phyloP scores from a whole-genome alignment of 2,797 vertebrate genomes.

The Sebastes alutus region DNA sequence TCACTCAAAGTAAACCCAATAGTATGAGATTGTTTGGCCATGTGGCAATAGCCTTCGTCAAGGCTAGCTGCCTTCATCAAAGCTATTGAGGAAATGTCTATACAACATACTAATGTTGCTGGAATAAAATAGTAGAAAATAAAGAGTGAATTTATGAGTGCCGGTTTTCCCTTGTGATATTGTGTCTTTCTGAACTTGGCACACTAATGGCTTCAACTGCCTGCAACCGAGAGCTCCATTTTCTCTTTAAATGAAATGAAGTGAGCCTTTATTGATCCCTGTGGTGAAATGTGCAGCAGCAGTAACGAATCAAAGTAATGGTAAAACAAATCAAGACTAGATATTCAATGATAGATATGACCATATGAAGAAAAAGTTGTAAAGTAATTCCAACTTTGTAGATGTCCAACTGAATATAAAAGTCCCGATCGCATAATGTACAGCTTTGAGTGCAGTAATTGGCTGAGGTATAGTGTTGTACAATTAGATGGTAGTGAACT shows the following conservation, averaged over 20 bases:
- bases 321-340: neutral
- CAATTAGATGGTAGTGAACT: neutral
- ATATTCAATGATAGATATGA: neutral
- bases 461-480: too few relatives aligned
- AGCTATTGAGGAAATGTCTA: neutral
- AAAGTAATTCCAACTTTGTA: neutral
- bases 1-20: neutral
- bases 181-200: slow-evolving; percentile 3
- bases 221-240: slow-evolving; percentile 10
- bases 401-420: neutral
- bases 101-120: neutral
- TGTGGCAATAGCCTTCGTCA: neutral
- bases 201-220: slow-evolving; percentile 13
- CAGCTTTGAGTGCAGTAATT: neutral
- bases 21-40: neutral
- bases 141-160: neutral
- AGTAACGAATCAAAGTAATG: neutral
- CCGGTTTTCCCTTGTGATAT: neutral
- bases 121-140: neutral
- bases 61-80: neutral
- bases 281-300: slow-evolving; percentile 4
- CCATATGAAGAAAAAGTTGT: neutral
- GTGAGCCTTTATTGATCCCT: slow-evolving; percentile 22
- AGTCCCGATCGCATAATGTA: neutral
- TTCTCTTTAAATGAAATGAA: slow-evolving; percentile 30